Evolutionary conservation across 2,113 vertebrate genomes (phyloP), one percentile per base, ranked within the genome.

Genomic region (Piprites chloris): DNA sequence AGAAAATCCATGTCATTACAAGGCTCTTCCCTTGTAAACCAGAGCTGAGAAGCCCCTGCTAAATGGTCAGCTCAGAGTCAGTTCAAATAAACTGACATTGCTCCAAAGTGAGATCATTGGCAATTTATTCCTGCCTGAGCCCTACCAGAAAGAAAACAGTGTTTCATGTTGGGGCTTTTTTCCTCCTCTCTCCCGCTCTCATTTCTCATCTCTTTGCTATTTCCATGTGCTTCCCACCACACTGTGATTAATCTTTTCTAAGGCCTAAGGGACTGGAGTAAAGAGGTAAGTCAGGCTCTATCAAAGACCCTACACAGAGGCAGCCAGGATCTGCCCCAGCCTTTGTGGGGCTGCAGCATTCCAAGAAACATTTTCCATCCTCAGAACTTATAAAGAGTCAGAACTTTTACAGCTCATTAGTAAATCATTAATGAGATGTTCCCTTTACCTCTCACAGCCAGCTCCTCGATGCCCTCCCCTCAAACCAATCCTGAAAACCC

Each of bases 81-180:
- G 96, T 97, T 95, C 95, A 97, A 98, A 97, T 95, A 92, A 97
- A 92, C 96, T 95, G 92, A 96, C 98, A 98, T 98, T 97, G 93
- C 97, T 98, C 50, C 2, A 92, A 97, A 96, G 97, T 98, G 98
- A 98, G 97, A 96, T 98, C 98, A 98, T 87, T 97, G 97, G 97
- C 98, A 98, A 97, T 91, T 49, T 97, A 97, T 97, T 91, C 97
- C 95, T 98, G 96, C 97, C 97, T 94, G 17, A 96, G 96, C 96
- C 96, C 90, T 97, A 97, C 97, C 96, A 98, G 97, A 98, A 98
- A 97, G 97, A 98, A 98, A 97, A 97, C 97, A 98, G 79, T 97
- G 96, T 97, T 96, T 98, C 95, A 89, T 97, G 97, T 95, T 76
- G 90, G 95, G 93, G 88, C 85, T 98, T 98, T 97, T 97, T 98